A percentile compares a stretch with the other conserved stretches of the same genome.
These are phyloP conservation scores for Porites australiensis DNA, from an alignment of 64 coral and sea anemone genomes.

Conservation along the genomic window DNA sequence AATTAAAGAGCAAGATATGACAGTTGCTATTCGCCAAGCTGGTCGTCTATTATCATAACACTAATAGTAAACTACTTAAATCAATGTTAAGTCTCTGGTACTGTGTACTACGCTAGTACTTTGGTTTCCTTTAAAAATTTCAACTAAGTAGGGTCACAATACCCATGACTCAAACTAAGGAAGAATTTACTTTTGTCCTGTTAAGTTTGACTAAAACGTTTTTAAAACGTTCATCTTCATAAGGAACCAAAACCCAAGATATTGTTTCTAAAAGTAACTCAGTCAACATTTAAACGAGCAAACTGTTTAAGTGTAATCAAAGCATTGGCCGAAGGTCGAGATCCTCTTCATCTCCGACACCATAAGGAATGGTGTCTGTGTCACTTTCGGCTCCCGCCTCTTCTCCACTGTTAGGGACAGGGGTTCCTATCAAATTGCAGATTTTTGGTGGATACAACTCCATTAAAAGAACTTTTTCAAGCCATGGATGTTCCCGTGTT, in stretches of 20 bases:
- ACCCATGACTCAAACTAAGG: neutral
- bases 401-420: slow-evolving; percentile 28
- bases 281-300: slow-evolving; percentile 9
- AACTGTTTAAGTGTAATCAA: neutral
- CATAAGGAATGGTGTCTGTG: neutral
- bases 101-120: neutral
- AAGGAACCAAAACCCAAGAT: slow-evolving; percentile 1
- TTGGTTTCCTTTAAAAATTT: neutral
- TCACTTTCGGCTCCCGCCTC: slow-evolving; percentile 7
- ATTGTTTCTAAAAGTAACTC: slow-evolving; percentile 9
- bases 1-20: slow-evolving; percentile 8
- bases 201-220: neutral
- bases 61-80: slow-evolving; percentile 5
- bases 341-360: too few relatives aligned
- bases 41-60: neutral
- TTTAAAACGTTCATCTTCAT: neutral
- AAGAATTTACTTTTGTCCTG: neutral
- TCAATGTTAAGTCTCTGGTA: slow-evolving; percentile 1
- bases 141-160: neutral
- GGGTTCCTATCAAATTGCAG: slow-evolving; percentile 28
- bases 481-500: too few relatives aligned
- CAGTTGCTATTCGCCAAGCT: neutral
- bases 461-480: too few relatives aligned
- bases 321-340: too few relatives aligned
- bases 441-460: too few relatives aligned